Conservation (phyloP, 1,140 invertebrate genomes). For the Cyrtorhinus lividipennis region DNA sequence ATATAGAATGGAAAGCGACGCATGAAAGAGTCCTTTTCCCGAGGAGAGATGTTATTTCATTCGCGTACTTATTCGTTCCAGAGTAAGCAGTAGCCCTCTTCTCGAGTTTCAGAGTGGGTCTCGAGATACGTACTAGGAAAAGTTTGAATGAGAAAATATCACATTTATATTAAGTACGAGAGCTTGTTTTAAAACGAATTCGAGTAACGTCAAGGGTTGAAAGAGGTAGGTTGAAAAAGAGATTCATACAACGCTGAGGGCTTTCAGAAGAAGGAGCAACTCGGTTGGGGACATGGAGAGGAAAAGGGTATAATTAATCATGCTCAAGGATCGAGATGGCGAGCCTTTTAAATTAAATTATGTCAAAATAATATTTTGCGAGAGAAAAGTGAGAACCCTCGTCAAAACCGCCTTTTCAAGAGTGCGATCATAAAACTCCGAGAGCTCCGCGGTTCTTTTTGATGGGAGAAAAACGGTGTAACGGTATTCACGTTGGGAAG, state of each 20-base stretch:
- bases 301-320: constrained; percentile 1
- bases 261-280: neutral
- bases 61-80: no score
- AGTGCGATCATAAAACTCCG: no score
- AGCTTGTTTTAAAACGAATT: neutral
- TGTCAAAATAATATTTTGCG: neutral
- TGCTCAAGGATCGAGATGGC: neutral
- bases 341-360: constrained; percentile 10
- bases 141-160: neutral
- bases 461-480: no score
- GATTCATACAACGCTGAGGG: neutral
- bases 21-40: no score
- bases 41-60: no score
- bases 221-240: neutral
- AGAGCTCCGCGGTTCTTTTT: no score
- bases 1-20: no score
- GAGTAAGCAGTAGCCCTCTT: no score
- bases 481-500: no score
- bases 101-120: no score
- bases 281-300: neutral
- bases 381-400: constrained; percentile 1
- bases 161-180: neutral
- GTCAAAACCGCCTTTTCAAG: constrained; percentile 4
- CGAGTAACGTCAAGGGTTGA: no score
- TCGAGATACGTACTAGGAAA: no score